Evolutionary conservation across 2,888 invertebrate genomes (phyloP), one percentile per base, ranked within the genome.

Genomic region (Hypena proboscidalis): DNA sequence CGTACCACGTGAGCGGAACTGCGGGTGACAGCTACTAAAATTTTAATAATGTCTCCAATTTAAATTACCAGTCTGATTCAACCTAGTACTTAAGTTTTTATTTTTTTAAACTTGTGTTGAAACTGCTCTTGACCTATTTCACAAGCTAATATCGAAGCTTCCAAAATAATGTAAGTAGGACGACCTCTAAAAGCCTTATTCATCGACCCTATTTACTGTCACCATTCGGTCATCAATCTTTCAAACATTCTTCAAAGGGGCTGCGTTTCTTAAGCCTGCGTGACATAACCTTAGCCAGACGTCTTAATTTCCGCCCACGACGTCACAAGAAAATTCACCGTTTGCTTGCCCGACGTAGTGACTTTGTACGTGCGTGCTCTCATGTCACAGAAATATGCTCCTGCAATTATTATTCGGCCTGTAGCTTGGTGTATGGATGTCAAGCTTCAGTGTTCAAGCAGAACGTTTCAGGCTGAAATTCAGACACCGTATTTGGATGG

Each of bases 251-350:
- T 19, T 29, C 32, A 32, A 37, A 52, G 41, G 48, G 19, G 14
- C 4, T 23, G 9, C 30, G 11, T 37, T 25, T 17, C 7, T 15
- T 26, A 17, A 26, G 27, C 31, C 20, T 48, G 44, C 52, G 43
- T 46, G 52, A 43, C 26, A 5, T 51, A 53, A 65, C 66, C 49
- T 63, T 54, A 47, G 14, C 22, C 36, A 55, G 63, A 63, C 60
- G 67, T 62, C 61, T 65, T 67, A 70, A 71, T 71, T 71, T 70
- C 71, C 71, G 71, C 49, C 36, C 45, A 51, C 44, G 27, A 25
- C 39, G 48, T 36, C 42, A 35, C 9, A 43, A 57, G 69, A 58
- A 70, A 67, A 70, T 64, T 64, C 47, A 53, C 50, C 53, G 52
- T 58, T 54, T 52, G 47, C 59, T 54, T 52, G 47, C 27, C 48